Conservation (phyloP, 1,140 invertebrate species). For the Zaprionus kolodkinae region DNA sequence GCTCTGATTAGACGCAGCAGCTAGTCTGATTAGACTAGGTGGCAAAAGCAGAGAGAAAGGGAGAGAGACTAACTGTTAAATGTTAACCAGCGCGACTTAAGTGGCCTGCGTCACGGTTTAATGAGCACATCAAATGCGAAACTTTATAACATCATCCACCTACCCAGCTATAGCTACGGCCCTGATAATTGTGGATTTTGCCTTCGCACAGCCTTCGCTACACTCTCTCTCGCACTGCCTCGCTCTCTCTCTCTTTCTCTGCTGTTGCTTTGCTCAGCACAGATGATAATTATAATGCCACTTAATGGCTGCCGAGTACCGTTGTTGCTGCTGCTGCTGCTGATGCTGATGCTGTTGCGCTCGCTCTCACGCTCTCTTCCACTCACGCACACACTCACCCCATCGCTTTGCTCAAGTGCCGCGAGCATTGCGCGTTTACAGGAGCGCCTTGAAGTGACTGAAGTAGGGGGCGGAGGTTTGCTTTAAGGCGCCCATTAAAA, state of each 20-base stretch:
- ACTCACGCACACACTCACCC: neutral
- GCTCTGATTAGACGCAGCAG: conserved; percentile 51
- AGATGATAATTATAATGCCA: conserved; percentile 80
- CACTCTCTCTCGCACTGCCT: neutral
- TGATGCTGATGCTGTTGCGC: conserved; percentile 21
- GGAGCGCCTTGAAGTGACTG: conserved; percentile 18
- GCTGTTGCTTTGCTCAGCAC: conserved; percentile 26
- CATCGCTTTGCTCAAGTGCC: conserved; percentile 2
- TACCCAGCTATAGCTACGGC: neutral
- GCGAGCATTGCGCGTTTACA: conserved; percentile 20
- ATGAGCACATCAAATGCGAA: conserved; percentile 68
- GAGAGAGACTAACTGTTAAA: conserved; percentile 8
- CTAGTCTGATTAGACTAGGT: conserved; percentile 27
- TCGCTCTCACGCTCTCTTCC: neutral
- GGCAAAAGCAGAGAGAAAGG: conserved; percentile 30
- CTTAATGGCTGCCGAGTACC: conserved; percentile 61
- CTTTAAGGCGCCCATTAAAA: neutral
- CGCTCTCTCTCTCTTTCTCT: neutral
- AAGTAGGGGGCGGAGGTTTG: neutral
- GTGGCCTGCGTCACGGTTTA: conserved; percentile 62
- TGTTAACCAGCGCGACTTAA: conserved; percentile 60
- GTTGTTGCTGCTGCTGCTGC: conserved; percentile 32
- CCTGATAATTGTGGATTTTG: conserved; percentile 17
- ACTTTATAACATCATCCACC: conserved; percentile 49
- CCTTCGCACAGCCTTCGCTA: neutral